These are phyloP conservation scores for Zaprionus gabonicus DNA, from an alignment of 1,140 invertebrate genomes.

Conservation along the genomic window DNA sequence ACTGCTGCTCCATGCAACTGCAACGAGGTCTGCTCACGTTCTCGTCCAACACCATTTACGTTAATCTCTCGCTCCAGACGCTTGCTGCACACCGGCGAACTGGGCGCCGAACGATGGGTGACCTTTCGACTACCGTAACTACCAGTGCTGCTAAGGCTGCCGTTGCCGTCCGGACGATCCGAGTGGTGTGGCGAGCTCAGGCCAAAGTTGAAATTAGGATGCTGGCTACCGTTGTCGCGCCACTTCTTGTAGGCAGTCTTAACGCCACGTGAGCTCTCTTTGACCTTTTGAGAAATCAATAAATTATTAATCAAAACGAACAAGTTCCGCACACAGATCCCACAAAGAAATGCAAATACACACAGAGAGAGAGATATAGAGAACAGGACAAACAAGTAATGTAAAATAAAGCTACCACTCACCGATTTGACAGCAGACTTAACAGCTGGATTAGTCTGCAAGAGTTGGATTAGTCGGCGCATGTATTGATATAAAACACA, in stretches of 20 bases:
- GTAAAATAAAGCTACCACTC: constrained; percentile 84
- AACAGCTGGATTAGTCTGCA: constrained; percentile 92
- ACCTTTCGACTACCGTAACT: constrained; percentile 63
- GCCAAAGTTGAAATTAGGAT: constrained; percentile 72
- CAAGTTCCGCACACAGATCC: not conserved
- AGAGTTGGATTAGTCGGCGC: constrained; percentile 73
- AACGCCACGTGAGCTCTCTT: constrained; percentile 90
- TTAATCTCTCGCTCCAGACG: constrained; percentile 52
- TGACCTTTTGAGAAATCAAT: constrained; percentile 86
- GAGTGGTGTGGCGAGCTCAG: constrained; percentile 84
- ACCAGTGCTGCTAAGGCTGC: constrained; percentile 2
- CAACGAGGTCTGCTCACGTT: constrained; percentile 33
- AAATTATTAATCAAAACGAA: constrained; percentile 1
- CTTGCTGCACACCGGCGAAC: constrained; percentile 87
- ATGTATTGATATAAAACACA: constrained; percentile 50
- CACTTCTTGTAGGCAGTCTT: constrained; percentile 90
- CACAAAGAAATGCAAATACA: not conserved
- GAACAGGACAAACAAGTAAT: not conserved
- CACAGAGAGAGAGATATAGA: not conserved
- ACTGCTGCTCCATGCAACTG: constrained; percentile 21
- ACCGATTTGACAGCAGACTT: constrained; percentile 93
- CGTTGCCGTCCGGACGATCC: constrained; percentile 80
- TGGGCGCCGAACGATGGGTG: constrained; percentile 87
- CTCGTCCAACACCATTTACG: constrained; percentile 17
- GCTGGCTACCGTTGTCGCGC: constrained; percentile 84